Conservation (phyloP, 1,140 invertebrate species). For the Macrocentrus cingulum region DNA sequence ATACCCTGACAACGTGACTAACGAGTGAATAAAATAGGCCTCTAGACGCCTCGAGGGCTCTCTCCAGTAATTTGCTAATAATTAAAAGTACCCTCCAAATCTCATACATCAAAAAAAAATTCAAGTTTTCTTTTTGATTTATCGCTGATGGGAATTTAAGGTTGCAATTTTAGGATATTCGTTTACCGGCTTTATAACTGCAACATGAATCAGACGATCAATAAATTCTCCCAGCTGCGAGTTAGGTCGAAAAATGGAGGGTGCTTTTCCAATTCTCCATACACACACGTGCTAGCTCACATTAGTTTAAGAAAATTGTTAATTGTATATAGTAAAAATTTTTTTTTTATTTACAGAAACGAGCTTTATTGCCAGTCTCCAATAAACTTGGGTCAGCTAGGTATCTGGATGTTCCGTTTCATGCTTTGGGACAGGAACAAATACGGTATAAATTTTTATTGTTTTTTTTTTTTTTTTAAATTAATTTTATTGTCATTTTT, state of each 20-base stretch:
- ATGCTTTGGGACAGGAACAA: slow-evolving; percentile 36
- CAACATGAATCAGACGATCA: slow-evolving; percentile 40
- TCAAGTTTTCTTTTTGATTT: too few species aligned
- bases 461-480: too few species aligned
- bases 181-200: background rate
- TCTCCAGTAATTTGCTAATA: too few species aligned
- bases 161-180: background rate
- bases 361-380: slow-evolving; percentile 33
- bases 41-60: background rate
- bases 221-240: slow-evolving; percentile 35
- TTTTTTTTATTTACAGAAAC: slow-evolving; percentile 34
- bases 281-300: background rate
- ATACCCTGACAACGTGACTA: slow-evolving; percentile 30
- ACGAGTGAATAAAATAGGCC: slow-evolving; percentile 1
- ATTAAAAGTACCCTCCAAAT: too few species aligned
- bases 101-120: too few species aligned
- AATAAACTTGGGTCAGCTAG: slow-evolving; percentile 35
- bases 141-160: background rate
- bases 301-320: background rate
- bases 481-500: too few species aligned
- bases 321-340: background rate
- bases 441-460: too few species aligned
- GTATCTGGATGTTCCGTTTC: slow-evolving; percentile 37
- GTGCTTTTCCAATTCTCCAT: background rate
- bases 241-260: too few species aligned